Percentiles rank a stretch among this genome's conserved stretches.
Evolutionary conservation across 2,797 vertebrate species (phyloP).

Genomic region (Malurus splendens): DNA sequence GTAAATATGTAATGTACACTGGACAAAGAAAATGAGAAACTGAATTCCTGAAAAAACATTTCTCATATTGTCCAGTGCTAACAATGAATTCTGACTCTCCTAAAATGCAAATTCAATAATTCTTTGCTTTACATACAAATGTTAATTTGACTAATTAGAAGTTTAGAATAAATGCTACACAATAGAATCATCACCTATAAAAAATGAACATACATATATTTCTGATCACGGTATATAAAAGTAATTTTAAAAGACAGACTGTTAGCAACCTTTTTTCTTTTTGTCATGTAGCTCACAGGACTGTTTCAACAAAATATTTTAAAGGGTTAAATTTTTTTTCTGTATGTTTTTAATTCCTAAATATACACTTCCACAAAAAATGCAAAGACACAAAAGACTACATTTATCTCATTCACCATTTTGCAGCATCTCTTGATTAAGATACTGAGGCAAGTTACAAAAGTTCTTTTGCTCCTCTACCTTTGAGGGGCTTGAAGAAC

Average conservation of each 20-base stretch:
- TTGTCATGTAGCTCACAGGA: background rate
- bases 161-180: background rate
- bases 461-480: background rate
- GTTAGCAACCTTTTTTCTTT: background rate
- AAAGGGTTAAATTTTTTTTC: background rate
- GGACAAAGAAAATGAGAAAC: background rate
- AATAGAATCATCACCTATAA: background rate
- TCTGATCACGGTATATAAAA: background rate
- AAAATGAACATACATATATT: background rate
- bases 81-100: background rate
- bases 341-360: background rate
- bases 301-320: background rate
- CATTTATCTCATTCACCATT: background rate
- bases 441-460: background rate
- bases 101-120: background rate
- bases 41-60: background rate
- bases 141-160: background rate
- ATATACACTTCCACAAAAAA: background rate
- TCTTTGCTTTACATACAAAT: background rate
- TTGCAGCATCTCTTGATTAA: background rate
- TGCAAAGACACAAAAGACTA: background rate
- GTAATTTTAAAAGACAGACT: background rate
- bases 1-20: background rate
- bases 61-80: background rate
- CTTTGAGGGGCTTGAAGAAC: background rate